phyloP scores from a whole-genome alignment of 2,113 vertebrate genomes.

The Acinonyx jubatus region DNA sequence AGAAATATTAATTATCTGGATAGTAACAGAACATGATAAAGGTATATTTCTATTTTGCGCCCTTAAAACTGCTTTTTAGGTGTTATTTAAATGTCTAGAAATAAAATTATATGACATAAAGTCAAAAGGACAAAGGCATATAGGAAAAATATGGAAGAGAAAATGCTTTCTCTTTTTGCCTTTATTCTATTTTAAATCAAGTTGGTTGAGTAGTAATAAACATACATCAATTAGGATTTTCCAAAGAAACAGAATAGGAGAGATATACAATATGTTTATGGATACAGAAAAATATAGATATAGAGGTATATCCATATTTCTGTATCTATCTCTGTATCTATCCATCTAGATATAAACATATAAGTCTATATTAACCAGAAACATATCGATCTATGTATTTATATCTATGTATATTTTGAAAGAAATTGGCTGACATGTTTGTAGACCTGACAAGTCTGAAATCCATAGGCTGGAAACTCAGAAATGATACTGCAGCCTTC shows the following conservation, averaged over 20 bases:
- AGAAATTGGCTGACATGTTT: neutral
- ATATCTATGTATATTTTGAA: neutral
- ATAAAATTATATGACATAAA: neutral
- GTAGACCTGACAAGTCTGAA: neutral
- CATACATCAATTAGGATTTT: neutral
- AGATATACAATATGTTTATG: neutral
- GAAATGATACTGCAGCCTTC: neutral
- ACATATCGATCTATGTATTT: neutral
- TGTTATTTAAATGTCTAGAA: neutral
- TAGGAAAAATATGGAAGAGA: neutral
- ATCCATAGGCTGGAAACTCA: neutral
- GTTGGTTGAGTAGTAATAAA: neutral
- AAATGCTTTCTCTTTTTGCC: neutral
- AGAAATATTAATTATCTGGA: neutral
- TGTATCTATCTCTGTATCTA: neutral
- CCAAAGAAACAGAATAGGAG: neutral
- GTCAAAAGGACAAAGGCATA: neutral
- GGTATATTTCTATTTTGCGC: neutral
- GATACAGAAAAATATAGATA: neutral
- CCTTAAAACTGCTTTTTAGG: neutral
- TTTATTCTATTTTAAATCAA: constrained; percentile 31
- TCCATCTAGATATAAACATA: neutral
- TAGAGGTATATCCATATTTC: neutral
- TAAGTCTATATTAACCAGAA: neutral
- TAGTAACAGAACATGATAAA: neutral